Evolutionary conservation across 2,113 vertebrate species (phyloP).

Genomic region (Saccopteryx leptura): DNA sequence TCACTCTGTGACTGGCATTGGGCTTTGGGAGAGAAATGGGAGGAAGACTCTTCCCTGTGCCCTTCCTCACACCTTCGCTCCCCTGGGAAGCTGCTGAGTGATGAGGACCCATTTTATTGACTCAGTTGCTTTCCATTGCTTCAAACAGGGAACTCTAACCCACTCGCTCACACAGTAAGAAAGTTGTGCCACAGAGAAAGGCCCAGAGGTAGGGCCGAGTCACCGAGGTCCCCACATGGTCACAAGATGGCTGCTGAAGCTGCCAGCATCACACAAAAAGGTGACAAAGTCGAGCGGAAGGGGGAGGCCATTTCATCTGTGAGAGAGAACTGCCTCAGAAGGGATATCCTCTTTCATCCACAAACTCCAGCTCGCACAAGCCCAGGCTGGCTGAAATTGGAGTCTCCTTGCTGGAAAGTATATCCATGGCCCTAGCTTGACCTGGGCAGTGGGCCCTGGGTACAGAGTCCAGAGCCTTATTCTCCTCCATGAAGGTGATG

Average conservation of each 20-base stretch:
- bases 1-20: background rate
- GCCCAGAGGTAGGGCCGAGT: background rate
- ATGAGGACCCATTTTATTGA: background rate
- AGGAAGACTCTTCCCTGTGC: background rate
- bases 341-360: background rate
- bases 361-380: background rate
- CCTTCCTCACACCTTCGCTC: background rate
- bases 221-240: background rate
- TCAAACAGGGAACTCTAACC: background rate
- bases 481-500: background rate
- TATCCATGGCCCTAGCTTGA: background rate
- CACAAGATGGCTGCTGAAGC: background rate
- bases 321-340: background rate
- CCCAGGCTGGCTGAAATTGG: no score
- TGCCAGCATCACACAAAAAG: rapidly evolving
- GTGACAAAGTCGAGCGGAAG: background rate
- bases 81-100: background rate
- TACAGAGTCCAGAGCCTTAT: background rate
- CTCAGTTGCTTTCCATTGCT: background rate
- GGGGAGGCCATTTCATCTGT: background rate
- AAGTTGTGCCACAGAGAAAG: background rate
- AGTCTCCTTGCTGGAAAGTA: background rate
- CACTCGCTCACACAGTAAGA: background rate
- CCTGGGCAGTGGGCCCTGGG: background rate
- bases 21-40: background rate